phyloP scores from a whole-genome alignment of 1,140 invertebrate genomes.

The Tribolium castaneum region DNA sequence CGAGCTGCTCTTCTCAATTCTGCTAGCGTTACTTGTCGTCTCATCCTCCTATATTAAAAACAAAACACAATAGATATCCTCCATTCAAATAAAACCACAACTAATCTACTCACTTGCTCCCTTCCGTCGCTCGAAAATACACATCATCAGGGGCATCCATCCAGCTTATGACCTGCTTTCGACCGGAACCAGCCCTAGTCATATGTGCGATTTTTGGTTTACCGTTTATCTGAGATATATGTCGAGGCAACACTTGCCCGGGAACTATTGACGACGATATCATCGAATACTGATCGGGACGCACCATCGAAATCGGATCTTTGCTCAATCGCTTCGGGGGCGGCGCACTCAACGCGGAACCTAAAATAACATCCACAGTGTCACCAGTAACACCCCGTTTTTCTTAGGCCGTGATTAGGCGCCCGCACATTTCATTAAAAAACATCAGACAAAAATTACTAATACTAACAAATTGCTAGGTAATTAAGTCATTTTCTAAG shows the following conservation, averaged over 20 bases:
- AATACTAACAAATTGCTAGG: too few species aligned
- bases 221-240: constrained; percentile 76
- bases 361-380: constrained; percentile 38
- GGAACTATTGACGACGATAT: constrained; percentile 69
- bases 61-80: not conserved
- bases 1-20: constrained; percentile 90
- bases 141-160: constrained; percentile 98
- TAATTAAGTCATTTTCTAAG: too few species aligned
- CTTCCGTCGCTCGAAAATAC: constrained; percentile 91
- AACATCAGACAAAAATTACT: too few species aligned
- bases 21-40: constrained; percentile 81
- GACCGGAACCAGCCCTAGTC: constrained; percentile 71
- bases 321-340: constrained; percentile 75
- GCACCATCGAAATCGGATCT: constrained; percentile 75
- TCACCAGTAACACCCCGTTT: too few species aligned
- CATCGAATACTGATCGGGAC: constrained; percentile 75
- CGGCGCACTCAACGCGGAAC: constrained; percentile 62
- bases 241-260: constrained; percentile 71
- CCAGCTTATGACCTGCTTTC: constrained; percentile 95
- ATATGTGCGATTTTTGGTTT: constrained; percentile 80
- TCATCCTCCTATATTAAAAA: constrained; percentile 76
- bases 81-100: constrained; percentile 40
- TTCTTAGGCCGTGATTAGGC: too few species aligned
- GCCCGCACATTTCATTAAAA: too few species aligned
- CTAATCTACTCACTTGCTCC: constrained; percentile 81